Conservation (phyloP, 2,113 vertebrate genomes). For the Myiozetetes cayanensis region DNA sequence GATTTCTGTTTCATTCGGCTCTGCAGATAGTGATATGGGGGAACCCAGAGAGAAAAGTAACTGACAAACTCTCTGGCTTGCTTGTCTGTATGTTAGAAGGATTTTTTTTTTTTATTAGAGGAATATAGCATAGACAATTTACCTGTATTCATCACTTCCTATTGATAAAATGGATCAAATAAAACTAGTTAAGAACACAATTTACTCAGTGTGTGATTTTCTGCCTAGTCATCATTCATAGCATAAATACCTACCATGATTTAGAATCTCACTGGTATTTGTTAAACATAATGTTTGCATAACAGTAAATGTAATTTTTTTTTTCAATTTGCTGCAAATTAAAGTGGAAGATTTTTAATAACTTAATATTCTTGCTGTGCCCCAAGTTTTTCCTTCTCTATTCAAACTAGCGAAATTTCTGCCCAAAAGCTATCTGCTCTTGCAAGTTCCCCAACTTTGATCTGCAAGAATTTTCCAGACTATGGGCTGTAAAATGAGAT, state of each 20-base stretch:
- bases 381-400: not conserved
- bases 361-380: not conserved
- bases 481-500: not conserved
- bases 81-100: not conserved
- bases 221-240: not conserved
- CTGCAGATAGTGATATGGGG: not conserved
- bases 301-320: not conserved
- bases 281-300: not conserved
- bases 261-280: not conserved
- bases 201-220: slow-evolving; percentile 13
- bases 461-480: not conserved
- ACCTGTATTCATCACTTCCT: not conserved
- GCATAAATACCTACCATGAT: not conserved
- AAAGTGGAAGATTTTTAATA: not conserved
- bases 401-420: not conserved
- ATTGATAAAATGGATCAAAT: slow-evolving; percentile 21
- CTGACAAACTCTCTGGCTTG: not conserved
- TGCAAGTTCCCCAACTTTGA: not conserved
- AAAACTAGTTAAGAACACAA: not conserved
- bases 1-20: not conserved
- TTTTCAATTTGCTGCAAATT: not conserved
- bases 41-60: not conserved
- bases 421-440: not conserved
- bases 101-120: not conserved
- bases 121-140: not conserved